phyloP scores from a whole-genome alignment of 2,888 invertebrate genomes.

The Noctua janthina region DNA sequence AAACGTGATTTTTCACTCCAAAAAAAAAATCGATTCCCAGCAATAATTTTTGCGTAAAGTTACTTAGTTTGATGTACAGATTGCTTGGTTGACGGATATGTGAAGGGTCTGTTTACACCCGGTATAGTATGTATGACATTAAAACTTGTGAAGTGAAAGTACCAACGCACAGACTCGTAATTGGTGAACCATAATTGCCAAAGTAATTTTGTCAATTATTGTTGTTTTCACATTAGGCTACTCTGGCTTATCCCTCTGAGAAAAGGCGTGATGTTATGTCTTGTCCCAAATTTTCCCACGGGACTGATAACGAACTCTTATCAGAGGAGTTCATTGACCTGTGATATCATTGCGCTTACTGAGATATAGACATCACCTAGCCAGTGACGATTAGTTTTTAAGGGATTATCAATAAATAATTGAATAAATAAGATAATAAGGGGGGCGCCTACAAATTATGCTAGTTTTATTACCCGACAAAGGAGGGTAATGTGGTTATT shows the following conservation, averaged over 20 bases:
- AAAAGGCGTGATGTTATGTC: not conserved
- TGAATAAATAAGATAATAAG: not conserved
- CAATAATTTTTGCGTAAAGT: no score
- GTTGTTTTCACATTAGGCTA: constrained; percentile 4
- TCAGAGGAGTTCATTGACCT: constrained; percentile 25
- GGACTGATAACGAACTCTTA: constrained; percentile 34
- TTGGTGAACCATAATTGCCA: not conserved
- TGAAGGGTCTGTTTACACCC: no score
- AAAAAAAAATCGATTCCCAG: no score
- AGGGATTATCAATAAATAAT: constrained; percentile 12
- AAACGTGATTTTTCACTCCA: no score
- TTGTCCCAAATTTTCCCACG: constrained; percentile 34
- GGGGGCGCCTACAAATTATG: no score
- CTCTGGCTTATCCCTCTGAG: not conserved
- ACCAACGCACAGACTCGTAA: constrained; percentile 5
- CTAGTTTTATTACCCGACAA: no score
- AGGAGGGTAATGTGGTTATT: no score
- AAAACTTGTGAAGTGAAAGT: constrained; percentile 27
- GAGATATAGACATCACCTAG: not conserved
- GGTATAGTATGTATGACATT: not conserved
- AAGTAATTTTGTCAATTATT: constrained; percentile 4
- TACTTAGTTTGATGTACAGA: no score
- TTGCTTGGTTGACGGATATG: no score
- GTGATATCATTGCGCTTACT: constrained; percentile 5
- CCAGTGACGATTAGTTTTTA: not conserved